Evolutionary conservation across 2,888 invertebrate genomes (phyloP).

Genomic region (Eilema sororculum): DNA sequence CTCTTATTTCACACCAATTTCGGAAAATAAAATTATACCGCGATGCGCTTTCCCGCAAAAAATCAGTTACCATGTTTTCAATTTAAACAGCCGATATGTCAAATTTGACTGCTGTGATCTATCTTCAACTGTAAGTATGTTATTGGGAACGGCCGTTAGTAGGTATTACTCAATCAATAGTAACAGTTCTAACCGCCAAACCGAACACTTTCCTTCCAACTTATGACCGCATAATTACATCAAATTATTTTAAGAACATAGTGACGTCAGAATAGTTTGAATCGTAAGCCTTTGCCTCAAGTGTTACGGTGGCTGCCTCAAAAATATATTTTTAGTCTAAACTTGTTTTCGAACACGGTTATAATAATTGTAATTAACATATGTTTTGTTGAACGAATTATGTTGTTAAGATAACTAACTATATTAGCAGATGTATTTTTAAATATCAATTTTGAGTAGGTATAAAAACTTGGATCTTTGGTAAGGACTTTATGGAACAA

Average conservation of each 20-base stretch:
- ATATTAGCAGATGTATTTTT: background rate
- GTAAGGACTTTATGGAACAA: background rate
- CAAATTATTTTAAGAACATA: background rate
- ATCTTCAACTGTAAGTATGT: no score
- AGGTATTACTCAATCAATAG: no score
- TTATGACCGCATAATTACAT: constrained; percentile 4
- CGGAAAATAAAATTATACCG: no score
- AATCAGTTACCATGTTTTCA: no score
- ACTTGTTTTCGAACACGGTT: background rate
- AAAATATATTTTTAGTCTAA: background rate
- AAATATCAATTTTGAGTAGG: background rate
- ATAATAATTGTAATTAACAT: background rate
- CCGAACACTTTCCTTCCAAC: background rate
- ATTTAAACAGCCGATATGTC: no score
- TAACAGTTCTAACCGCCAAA: background rate
- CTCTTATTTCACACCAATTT: no score
- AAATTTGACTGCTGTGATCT: no score
- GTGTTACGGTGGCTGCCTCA: background rate
- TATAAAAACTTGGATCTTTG: background rate
- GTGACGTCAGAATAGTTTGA: background rate
- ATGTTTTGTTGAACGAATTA: background rate
- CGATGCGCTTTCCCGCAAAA: no score
- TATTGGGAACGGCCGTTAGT: no score
- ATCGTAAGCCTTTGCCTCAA: background rate
- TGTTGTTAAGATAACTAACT: background rate